phyloP scores from a whole-genome alignment of 2,113 vertebrate species.

The Salvelinus alpinus region DNA sequence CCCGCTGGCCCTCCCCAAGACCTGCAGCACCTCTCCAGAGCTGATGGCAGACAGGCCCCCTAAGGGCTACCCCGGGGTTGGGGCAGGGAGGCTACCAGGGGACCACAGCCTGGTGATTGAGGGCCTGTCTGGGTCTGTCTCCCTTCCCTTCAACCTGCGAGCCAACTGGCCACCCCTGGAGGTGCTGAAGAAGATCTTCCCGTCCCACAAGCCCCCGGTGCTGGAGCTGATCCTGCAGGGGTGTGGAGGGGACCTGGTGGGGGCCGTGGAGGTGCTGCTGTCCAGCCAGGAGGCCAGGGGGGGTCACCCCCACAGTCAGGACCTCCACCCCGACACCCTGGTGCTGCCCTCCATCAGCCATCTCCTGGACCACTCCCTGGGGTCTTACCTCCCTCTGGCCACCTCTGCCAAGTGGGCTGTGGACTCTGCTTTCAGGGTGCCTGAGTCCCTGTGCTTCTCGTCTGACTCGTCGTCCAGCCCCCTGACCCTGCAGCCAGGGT shows the following conservation, averaged over 20 bases:
- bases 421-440: constrained; percentile 94
- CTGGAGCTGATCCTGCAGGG: constrained; percentile 95
- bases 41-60: constrained; percentile 79
- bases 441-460: constrained; percentile 87
- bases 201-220: constrained; percentile 90
- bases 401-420: constrained; percentile 95
- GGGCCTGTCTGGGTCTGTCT: constrained; percentile 86
- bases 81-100: constrained; percentile 32
- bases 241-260: constrained; percentile 92
- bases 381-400: constrained; percentile 89
- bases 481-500: constrained; percentile 87
- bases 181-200: constrained; percentile 96
- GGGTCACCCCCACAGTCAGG: constrained; percentile 17
- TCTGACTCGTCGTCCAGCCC: constrained; percentile 79
- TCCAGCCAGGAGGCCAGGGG: constrained; percentile 76
- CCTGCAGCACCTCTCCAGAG: constrained; percentile 70
- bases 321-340: constrained; percentile 72
- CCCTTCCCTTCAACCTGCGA: constrained; percentile 87
- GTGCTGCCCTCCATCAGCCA: constrained; percentile 85
- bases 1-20: constrained; percentile 73
- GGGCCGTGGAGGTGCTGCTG: constrained; percentile 93
- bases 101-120: constrained; percentile 89
- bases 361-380: constrained; percentile 87
- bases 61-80: constrained; percentile 59
- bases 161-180: constrained; percentile 92